Conservation (phyloP, 2,113 vertebrate genomes). For the Cyanoliseus patagonus region DNA sequence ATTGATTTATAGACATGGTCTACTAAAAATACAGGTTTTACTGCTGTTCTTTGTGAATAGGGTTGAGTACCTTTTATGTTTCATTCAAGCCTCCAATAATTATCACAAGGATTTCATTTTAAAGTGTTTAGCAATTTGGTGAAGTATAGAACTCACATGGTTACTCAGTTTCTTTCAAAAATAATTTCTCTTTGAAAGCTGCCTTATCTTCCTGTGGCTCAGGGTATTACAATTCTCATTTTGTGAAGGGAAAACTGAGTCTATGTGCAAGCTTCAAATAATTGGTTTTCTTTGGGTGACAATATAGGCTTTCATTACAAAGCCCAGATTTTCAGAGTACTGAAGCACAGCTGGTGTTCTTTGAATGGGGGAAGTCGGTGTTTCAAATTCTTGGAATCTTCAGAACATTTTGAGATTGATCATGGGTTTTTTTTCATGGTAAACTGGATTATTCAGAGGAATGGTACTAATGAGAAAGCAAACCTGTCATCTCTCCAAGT, state of each 20-base stretch:
- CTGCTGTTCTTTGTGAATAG: neutral
- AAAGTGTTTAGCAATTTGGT: neutral
- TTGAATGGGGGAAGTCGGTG: neutral
- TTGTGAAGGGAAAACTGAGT: neutral
- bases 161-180: slow-evolving; percentile 2
- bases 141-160: neutral
- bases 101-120: neutral
- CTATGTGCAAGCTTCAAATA: slow-evolving; percentile 5
- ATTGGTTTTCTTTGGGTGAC: slow-evolving; percentile 16
- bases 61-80: neutral
- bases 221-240: neutral
- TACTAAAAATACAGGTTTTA: neutral
- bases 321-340: slow-evolving; percentile 9
- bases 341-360: slow-evolving; percentile 42
- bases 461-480: slow-evolving; percentile 4
- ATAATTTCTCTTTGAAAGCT: neutral
- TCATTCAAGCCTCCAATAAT: slow-evolving; percentile 6
- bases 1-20: neutral
- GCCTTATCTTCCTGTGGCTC: slow-evolving; percentile 3
- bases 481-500: neutral
- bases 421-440: neutral
- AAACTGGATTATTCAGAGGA: slow-evolving; percentile 29
- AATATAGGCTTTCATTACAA: neutral
- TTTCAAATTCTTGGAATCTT: slow-evolving; percentile 44
- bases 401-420: slow-evolving; percentile 14